A percentile compares a stretch with the other conserved stretches of the same genome.
Evolutionary conservation across 2,113 vertebrate genomes (phyloP).

Genomic region (Sardina pilchardus): DNA sequence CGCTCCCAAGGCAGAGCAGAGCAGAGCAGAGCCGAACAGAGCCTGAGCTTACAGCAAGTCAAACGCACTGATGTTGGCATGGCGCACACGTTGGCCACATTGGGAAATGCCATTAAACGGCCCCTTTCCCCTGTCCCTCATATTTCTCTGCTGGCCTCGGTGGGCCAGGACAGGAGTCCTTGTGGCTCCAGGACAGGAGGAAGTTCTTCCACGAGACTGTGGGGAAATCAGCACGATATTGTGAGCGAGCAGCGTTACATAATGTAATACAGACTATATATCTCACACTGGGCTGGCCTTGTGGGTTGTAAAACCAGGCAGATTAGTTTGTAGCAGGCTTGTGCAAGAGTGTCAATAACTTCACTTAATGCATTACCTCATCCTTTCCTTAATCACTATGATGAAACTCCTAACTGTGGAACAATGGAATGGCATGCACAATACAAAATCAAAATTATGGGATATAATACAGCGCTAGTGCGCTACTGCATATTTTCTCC

Average conservation of each 20-base stretch:
- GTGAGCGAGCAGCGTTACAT: not conserved
- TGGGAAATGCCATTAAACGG: not conserved
- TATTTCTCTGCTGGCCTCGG: not conserved
- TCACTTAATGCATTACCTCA: not conserved
- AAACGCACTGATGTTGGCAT: not conserved
- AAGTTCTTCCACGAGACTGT: not conserved
- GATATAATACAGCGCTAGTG: no score
- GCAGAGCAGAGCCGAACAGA: not conserved
- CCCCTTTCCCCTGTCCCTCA: not conserved
- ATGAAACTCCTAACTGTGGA: not conserved
- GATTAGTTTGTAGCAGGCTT: not conserved
- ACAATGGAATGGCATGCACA: no score
- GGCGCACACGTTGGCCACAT: not conserved
- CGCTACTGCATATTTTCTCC: no score
- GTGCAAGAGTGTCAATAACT: not conserved
- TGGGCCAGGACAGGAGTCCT: not conserved
- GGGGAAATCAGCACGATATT: not conserved
- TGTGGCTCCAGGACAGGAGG: not conserved
- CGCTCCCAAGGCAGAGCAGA: not conserved
- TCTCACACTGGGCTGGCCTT: not conserved
- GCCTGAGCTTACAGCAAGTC: slow-evolving; percentile 1
- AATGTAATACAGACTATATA: not conserved
- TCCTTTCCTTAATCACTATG: not conserved
- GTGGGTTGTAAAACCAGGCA: not conserved
- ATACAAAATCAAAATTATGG: no score